Evolutionary conservation across 2,888 invertebrate genomes (phyloP).

Genomic region (Scaptomyza reducta): DNA sequence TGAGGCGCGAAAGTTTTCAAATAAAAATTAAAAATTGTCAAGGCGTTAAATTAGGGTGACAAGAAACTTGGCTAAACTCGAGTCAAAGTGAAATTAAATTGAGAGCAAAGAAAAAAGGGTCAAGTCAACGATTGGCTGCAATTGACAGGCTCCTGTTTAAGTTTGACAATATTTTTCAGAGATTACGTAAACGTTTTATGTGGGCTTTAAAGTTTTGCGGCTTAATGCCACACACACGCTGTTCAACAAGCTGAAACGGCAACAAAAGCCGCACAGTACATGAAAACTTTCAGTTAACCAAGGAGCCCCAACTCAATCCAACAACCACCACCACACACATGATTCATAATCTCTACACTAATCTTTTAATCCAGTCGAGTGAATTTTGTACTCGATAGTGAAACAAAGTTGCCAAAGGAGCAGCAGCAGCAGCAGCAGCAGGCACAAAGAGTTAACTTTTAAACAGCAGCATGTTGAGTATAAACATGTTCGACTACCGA

Average conservation of each 20-base stretch:
- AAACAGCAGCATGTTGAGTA: slow-evolving; percentile 17
- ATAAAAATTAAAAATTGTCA: slow-evolving; percentile 80
- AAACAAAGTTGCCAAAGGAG: slow-evolving; percentile 75
- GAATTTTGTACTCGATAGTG: slow-evolving; percentile 83
- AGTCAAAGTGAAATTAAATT: slow-evolving; percentile 69
- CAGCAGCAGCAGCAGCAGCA: slow-evolving; percentile 18
- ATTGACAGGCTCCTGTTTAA: slow-evolving; percentile 46
- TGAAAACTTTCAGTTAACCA: slow-evolving; percentile 53
- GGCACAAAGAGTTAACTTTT: slow-evolving; percentile 54
- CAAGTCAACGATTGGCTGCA: slow-evolving; percentile 32
- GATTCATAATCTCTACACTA: slow-evolving; percentile 82
- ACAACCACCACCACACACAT: slow-evolving; percentile 20
- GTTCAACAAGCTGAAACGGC: slow-evolving; percentile 19
- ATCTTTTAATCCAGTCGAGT: slow-evolving; percentile 83
- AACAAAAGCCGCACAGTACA: slow-evolving; percentile 56
- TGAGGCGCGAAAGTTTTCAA: slow-evolving; percentile 70
- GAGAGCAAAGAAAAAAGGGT: slow-evolving; percentile 45
- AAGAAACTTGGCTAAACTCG: slow-evolving; percentile 25
- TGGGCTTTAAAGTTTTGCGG: too few species aligned
- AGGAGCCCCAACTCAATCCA: slow-evolving; percentile 16
- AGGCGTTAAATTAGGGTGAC: slow-evolving; percentile 80
- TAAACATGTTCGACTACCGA: slow-evolving; percentile 41
- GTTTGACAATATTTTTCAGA: slow-evolving; percentile 52
- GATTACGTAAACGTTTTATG: slow-evolving; percentile 39
- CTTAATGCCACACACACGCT: too few species aligned